Conservation (phyloP, 2,113 vertebrate genomes). For the Sphaerodactylus townsendi region DNA sequence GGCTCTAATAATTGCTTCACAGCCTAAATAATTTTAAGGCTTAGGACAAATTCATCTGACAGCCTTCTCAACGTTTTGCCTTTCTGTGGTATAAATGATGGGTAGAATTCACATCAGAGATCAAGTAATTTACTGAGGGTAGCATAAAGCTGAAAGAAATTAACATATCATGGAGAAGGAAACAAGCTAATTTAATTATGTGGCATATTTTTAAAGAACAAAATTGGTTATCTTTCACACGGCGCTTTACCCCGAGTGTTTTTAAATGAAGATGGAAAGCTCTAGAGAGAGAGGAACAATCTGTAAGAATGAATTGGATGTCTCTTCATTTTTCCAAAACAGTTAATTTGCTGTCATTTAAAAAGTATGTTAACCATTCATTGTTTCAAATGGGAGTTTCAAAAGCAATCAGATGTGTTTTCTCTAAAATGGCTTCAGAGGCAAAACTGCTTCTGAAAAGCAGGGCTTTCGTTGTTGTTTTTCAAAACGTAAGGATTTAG, state of each 20-base stretch:
- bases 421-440: background rate
- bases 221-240: background rate
- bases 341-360: background rate
- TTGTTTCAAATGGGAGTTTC: conserved; percentile 5
- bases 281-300: background rate
- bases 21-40: background rate
- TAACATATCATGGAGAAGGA: background rate
- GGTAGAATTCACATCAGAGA: background rate
- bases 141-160: background rate
- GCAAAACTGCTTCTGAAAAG: background rate
- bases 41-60: background rate
- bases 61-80: background rate
- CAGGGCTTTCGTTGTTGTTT: background rate
- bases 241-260: background rate
- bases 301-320: background rate
- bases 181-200: background rate
- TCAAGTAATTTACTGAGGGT: background rate
- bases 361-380: background rate
- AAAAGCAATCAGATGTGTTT: background rate
- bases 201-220: background rate
- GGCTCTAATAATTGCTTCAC: background rate
- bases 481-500: no score
- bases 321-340: background rate
- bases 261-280: background rate
- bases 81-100: background rate